Evolutionary conservation across 2,888 invertebrate genomes (phyloP).

Genomic region (Polydrusus cervinus): DNA sequence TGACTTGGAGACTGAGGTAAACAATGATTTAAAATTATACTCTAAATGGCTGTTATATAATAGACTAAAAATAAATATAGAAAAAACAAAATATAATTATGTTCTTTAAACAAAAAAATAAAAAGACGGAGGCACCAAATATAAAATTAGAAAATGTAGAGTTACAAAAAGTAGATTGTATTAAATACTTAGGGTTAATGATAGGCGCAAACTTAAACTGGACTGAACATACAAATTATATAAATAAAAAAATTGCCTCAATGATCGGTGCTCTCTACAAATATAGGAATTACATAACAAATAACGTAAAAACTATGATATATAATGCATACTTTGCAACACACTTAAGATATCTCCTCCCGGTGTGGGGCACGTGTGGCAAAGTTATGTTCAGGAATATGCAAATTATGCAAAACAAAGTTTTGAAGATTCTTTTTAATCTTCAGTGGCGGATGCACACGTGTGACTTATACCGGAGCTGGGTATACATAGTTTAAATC

Average conservation of each 20-base stretch:
- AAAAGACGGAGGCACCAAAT: background rate
- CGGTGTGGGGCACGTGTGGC: slow-evolving; percentile 11
- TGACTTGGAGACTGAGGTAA: background rate
- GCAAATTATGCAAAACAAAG: slow-evolving; percentile 7
- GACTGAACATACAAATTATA: background rate
- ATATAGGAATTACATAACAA: background rate
- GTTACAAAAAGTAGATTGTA: background rate
- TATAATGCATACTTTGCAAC: slow-evolving; percentile 19
- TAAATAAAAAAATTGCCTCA: background rate
- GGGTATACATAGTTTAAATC: background rate
- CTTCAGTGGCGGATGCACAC: background rate
- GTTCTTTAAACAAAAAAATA: slow-evolving; percentile 22
- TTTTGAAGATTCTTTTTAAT: slow-evolving; percentile 12
- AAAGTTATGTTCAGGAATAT: background rate
- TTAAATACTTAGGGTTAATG: slow-evolving; percentile 17
- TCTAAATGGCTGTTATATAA: slow-evolving; percentile 18
- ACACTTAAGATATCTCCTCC: slow-evolving; percentile 8
- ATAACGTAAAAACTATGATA: background rate
- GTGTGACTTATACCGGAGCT: background rate
- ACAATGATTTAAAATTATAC: background rate
- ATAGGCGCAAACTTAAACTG: background rate
- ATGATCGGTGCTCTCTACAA: too few relatives aligned
- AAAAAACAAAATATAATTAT: slow-evolving; percentile 5
- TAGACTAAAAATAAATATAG: slow-evolving; percentile 26
- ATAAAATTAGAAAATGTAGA: background rate